Conservation (phyloP, 2,888 invertebrate species). For the Lepetodrilus schrolli region DNA sequence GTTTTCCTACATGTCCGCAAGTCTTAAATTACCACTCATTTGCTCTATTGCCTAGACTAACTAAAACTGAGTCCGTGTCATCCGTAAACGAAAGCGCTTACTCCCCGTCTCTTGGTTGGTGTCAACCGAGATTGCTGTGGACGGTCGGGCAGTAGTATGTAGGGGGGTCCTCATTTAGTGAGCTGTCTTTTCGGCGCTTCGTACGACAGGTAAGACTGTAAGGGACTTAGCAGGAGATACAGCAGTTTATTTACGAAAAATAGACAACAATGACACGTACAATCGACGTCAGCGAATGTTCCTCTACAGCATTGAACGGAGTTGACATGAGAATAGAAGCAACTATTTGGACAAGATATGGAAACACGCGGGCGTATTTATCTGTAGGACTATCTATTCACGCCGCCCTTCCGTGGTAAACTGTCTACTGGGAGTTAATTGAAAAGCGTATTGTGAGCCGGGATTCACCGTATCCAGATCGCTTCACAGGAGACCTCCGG, state of each 20-base stretch:
- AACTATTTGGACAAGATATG: constrained; percentile 25
- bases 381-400: constrained; percentile 17
- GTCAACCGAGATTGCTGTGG: background rate
- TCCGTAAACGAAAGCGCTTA: constrained; percentile 14
- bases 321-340: background rate
- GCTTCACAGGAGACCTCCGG: constrained; percentile 8
- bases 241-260: constrained; percentile 19
- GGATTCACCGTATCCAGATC: background rate
- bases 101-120: background rate
- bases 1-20: background rate
- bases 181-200: background rate
- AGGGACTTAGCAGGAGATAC: constrained; percentile 5
- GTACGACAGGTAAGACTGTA: background rate
- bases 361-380: constrained; percentile 21
- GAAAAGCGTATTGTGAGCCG: constrained; percentile 8
- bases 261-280: constrained; percentile 4
- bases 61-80: constrained; percentile 3
- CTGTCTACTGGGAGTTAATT: constrained; percentile 24
- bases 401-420: background rate
- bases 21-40: constrained; percentile 9
- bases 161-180: constrained; percentile 13
- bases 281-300: constrained; percentile 13
- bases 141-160: background rate
- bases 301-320: background rate
- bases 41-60: background rate